Conservation (phyloP, 2,888 invertebrate species). For the Drosophila rubida region DNA sequence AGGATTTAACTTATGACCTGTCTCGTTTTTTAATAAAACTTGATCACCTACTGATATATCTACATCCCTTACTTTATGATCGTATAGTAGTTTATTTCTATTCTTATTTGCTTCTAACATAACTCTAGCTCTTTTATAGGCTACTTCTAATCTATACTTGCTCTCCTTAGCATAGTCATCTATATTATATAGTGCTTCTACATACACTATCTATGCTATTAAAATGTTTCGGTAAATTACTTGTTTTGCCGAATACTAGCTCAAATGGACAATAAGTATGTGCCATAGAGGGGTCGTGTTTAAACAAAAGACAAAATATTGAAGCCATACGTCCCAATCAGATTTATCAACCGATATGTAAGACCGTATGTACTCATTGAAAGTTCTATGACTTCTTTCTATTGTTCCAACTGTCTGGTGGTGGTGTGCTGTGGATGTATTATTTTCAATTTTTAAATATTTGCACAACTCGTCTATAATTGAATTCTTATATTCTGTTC, state of each 20-base stretch:
- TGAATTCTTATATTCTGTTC: slow-evolving; percentile 3
- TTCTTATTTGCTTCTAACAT: slow-evolving; percentile 1
- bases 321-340: slow-evolving; percentile 20
- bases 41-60: neutral
- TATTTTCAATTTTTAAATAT: slow-evolving; percentile 9
- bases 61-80: neutral
- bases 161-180: slow-evolving; percentile 8
- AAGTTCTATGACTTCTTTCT: slow-evolving; percentile 5
- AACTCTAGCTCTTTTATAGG: slow-evolving; percentile 15
- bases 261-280: slow-evolving; percentile 3
- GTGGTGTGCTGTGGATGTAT: slow-evolving; percentile 1
- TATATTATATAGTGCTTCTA: slow-evolving; percentile 18
- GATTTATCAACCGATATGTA: slow-evolving; percentile 17
- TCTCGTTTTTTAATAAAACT: slow-evolving; percentile 11
- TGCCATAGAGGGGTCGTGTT: slow-evolving; percentile 1
- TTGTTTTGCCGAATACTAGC: slow-evolving; percentile 5
- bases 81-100: neutral
- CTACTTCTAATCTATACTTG: slow-evolving; percentile 11
- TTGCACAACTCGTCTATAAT: slow-evolving; percentile 1
- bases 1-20: slow-evolving; percentile 13
- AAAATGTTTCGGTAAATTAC: slow-evolving; percentile 4
- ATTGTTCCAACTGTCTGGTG: slow-evolving; percentile 14
- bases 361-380: slow-evolving; percentile 14
- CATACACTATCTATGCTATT: slow-evolving; percentile 6
- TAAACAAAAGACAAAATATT: neutral